Evolutionary conservation across 1,140 invertebrate species (phyloP).

Genomic region (Anastatus disparis): DNA sequence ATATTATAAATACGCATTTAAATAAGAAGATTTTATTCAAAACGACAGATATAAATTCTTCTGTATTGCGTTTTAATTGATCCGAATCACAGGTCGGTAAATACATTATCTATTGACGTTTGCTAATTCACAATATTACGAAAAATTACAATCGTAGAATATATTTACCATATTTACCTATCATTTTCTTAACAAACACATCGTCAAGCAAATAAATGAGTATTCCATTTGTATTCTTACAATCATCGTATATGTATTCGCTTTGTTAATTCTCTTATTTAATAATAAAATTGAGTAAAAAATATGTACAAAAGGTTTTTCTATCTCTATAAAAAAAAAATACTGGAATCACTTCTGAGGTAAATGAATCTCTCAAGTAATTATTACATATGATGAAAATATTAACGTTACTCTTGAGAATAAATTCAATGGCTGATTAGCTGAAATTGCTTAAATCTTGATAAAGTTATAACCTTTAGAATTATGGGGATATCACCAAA

Average conservation of each 20-base stretch:
- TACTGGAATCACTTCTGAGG: constrained; percentile 11
- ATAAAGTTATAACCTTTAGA: background rate
- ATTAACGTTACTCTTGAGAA: background rate
- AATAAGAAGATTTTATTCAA: constrained; percentile 32
- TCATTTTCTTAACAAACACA: constrained; percentile 12
- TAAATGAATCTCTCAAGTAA: background rate
- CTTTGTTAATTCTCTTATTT: background rate
- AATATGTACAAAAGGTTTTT: constrained; percentile 22
- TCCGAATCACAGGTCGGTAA: constrained; percentile 10
- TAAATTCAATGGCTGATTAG: constrained; percentile 19
- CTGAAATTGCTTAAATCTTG: constrained; percentile 1
- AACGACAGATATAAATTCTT: constrained; percentile 1
- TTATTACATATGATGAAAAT: constrained; percentile 1
- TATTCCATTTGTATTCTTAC: too few relatives aligned
- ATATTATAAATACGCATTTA: background rate
- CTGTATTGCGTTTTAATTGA: background rate
- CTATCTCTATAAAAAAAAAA: background rate
- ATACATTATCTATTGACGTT: background rate
- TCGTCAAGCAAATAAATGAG: background rate
- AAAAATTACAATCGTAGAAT: background rate
- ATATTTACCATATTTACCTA: constrained; percentile 18
- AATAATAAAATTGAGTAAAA: background rate
- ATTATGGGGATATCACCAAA: constrained; percentile 8
- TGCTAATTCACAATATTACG: background rate
- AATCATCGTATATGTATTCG: background rate